Evolutionary conservation across 2,797 vertebrate species (phyloP).

Genomic region (Cossypha caffra): DNA sequence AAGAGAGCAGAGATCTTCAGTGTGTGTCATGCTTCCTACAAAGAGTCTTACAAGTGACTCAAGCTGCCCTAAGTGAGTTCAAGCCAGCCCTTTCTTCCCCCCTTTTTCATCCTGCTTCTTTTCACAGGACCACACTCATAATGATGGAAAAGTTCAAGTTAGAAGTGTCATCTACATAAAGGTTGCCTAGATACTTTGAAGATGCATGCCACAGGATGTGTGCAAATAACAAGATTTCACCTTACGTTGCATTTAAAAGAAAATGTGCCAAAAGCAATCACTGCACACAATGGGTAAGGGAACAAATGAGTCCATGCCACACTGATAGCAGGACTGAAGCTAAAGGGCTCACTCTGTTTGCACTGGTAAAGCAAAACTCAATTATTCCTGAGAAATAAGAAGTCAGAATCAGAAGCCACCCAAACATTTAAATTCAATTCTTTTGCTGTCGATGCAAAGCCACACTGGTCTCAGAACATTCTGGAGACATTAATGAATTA

Average conservation of each 20-base stretch:
- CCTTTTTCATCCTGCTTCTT: not conserved
- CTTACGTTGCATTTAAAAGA: not conserved
- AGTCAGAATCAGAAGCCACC: not conserved
- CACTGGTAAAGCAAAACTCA: not conserved
- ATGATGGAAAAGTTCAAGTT: not conserved
- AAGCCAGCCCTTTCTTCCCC: not conserved
- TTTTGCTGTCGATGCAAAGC: not conserved
- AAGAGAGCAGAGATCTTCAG: not conserved
- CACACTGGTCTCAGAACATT: not conserved
- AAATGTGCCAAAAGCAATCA: not conserved
- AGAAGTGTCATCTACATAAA: slow-evolving; percentile 24
- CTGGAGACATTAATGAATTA: not conserved
- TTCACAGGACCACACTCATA: not conserved
- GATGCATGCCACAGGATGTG: not conserved
- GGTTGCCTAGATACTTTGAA: slow-evolving; percentile 11
- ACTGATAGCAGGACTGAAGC: not conserved
- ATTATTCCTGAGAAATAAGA: not conserved
- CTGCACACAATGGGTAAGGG: not conserved
- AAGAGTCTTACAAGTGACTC: not conserved
- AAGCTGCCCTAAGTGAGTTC: not conserved
- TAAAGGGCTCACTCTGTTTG: not conserved
- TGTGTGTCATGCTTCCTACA: not conserved
- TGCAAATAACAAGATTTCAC: slow-evolving; percentile 43
- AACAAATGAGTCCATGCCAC: not conserved
- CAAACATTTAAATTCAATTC: not conserved